These are phyloP conservation scores for Copidosoma floridanum DNA, from an alignment of 1,140 invertebrate genomes.

Conservation along the genomic window DNA sequence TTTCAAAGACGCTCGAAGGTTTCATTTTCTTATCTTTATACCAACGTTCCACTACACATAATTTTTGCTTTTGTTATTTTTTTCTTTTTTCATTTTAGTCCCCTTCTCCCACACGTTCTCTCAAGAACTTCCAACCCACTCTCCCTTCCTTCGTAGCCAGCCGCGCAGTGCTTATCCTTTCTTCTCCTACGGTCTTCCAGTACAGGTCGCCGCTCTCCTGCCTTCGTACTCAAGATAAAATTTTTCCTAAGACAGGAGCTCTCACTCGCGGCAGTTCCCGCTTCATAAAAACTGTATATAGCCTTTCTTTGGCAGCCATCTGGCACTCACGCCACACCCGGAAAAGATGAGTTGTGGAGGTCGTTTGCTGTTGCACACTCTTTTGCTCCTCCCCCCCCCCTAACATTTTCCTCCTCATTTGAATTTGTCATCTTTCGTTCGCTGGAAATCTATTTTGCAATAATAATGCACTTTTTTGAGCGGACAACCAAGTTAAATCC, in stretches of 20 bases:
- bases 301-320: slow-evolving; percentile 10
- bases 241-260: not conserved
- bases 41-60: too few species aligned
- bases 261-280: not conserved
- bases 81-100: too few species aligned
- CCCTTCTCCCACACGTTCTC: not conserved
- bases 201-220: not conserved
- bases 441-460: slow-evolving; percentile 6
- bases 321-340: slow-evolving; percentile 11
- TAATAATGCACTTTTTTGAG: slow-evolving; percentile 1
- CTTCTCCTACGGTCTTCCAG: not conserved
- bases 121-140: too few species aligned
- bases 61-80: too few species aligned
- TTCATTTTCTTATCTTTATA: too few species aligned
- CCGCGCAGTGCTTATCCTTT: not conserved
- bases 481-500: too few species aligned
- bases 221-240: not conserved
- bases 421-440: not conserved
- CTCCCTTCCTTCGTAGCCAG: too few species aligned
- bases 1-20: too few species aligned
- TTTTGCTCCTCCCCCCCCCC: not conserved
- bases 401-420: not conserved
- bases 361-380: slow-evolving; percentile 3
- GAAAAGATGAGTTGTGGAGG: slow-evolving; percentile 15
- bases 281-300: slow-evolving; percentile 17